Base-by-base conservation (phyloP, 2,888 invertebrate genomes). In the Protophormia terraenovae region DNA sequence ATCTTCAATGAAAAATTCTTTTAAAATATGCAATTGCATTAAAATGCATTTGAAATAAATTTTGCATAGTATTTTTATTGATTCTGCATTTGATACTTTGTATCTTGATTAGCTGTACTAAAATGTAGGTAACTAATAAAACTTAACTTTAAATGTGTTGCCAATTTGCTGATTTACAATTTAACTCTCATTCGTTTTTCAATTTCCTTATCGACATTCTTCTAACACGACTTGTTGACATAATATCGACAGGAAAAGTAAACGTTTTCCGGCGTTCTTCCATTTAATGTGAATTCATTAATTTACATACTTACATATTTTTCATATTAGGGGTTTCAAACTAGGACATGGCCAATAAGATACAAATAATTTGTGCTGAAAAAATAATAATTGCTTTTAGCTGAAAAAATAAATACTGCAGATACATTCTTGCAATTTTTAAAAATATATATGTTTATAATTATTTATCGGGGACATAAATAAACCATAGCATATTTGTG, bases 241-340 rank as follows among this genome's bases (percentile, higher is more conserved):
- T 90, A 90, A 90, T 90, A 91, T 90, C 90, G 90, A 90, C 89
- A 90, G 90, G 19, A 24, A 90, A 91, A 90, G 89, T 89, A 86
- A 88, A 85, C 86, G 87, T 86, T 38, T 88, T 87, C 86, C 87
- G 87, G 86, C 82, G 75, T 83, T 84, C 80, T 75, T 86, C 75
- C 86, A 32, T 16, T 55, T 29, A 88, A 88, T 89, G 79, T 73
- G 82, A 75, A 86, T 82, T 32, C 78, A 83, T 87, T 87, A 16
- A 38, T 55, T 64, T 6, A 47, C 45, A 32, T 24, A 53, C 16
- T 5, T 0, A 60, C 12, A 6, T 1, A 8, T 60, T n/a, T 12
- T 19, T 5, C 5, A 16, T 22, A 12, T 64, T 45, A 66, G 64
- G 64, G 64, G 24, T 64, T 38, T 22, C 24, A 19, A 27, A 53